Conservation (phyloP, 2,888 invertebrate species). For the Lasioglossum calceatum region DNA sequence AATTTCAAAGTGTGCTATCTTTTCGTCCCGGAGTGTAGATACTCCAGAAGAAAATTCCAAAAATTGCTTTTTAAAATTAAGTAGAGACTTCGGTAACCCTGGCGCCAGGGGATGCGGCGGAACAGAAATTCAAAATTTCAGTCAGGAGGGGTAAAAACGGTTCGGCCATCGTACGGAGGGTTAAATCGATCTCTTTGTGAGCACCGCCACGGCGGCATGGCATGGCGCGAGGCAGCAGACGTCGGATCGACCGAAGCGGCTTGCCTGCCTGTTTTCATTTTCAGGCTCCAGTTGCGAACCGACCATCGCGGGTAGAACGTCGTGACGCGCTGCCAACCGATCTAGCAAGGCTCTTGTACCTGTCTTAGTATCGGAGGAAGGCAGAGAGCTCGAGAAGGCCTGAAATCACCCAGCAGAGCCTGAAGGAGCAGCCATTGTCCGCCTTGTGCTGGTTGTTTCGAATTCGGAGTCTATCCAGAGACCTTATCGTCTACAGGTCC, state of each 20-base stretch:
- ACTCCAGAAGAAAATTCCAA: background rate
- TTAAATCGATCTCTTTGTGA: conserved; percentile 37
- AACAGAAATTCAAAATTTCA: background rate
- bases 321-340: conserved; percentile 32
- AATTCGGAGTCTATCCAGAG: background rate
- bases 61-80: background rate
- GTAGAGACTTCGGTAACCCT: background rate
- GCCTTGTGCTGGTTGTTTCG: background rate
- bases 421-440: background rate
- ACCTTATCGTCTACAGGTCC: background rate
- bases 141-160: background rate
- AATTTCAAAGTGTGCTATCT: no score
- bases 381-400: background rate
- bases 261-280: conserved; percentile 22
- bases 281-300: conserved; percentile 68
- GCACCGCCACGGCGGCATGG: conserved; percentile 15
- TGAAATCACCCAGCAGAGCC: background rate
- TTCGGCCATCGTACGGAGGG: background rate
- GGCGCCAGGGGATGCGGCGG: accelerated
- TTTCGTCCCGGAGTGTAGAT: background rate
- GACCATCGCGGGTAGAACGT: conserved; percentile 66
- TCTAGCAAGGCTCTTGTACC: conserved; percentile 23
- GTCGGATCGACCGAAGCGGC: conserved; percentile 27
- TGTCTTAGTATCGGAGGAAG: background rate
- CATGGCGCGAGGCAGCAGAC: conserved; percentile 28